Evolutionary conservation across 2,888 invertebrate genomes (phyloP).

Genomic region (Tricholauxania praeusta): DNA sequence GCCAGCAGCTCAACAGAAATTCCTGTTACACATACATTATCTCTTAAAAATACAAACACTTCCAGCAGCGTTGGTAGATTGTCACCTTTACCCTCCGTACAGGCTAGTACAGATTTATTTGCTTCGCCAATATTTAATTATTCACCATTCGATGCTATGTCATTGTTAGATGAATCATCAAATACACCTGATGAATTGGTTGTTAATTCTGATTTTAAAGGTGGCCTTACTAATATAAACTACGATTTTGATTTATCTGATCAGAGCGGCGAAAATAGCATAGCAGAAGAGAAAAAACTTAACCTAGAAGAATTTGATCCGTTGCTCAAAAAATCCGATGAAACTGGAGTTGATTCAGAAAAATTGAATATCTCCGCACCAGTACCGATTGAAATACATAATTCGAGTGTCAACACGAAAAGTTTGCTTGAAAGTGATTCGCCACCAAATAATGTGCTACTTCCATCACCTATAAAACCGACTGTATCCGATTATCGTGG

Average conservation of each 20-base stretch:
- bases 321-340: conserved; percentile 47
- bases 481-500: conserved; percentile 72
- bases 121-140: conserved; percentile 71
- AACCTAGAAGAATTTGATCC: conserved; percentile 68
- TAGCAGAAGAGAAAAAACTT: conserved; percentile 70
- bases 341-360: background rate
- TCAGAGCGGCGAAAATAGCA: conserved; percentile 79
- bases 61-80: conserved; percentile 52
- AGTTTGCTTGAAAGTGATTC: conserved; percentile 66
- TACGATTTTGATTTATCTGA: conserved; percentile 84
- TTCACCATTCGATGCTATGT: conserved; percentile 72
- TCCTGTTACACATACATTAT: conserved; percentile 48
- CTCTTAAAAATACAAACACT: conserved; percentile 55
- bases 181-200: conserved; percentile 73
- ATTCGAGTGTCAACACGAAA: conserved; percentile 50
- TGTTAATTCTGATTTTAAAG: conserved; percentile 69
- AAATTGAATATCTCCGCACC: conserved; percentile 4
- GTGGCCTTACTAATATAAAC: conserved; percentile 78
- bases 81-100: conserved; percentile 53
- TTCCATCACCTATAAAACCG: conserved; percentile 74
- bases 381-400: conserved; percentile 13
- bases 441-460: conserved; percentile 66
- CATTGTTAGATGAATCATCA: conserved; percentile 68
- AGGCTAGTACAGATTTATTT: conserved; percentile 70
- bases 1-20: conserved; percentile 27